These are phyloP conservation scores for Zonitis immaculata DNA, from an alignment of 2,888 invertebrate species.

Conservation along the genomic window DNA sequence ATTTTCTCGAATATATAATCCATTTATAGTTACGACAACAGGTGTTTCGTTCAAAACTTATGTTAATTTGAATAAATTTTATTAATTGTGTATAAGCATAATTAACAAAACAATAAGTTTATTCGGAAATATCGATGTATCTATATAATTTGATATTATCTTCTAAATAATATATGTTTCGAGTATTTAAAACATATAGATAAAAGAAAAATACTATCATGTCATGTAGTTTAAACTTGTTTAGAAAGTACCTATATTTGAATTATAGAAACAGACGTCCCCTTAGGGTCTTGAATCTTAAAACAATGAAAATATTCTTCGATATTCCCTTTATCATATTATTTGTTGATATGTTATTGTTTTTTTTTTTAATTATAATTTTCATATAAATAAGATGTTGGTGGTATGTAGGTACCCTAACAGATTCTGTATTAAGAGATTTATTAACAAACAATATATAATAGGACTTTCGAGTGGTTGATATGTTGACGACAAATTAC, in stretches of 20 bases:
- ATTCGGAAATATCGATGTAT: not conserved
- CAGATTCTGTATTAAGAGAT: not conserved
- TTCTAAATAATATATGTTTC: not conserved
- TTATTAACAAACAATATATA: not conserved
- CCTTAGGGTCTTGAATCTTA: not conserved
- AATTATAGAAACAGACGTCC: constrained; percentile 1
- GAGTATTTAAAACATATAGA: not conserved
- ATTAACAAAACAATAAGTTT: not conserved
- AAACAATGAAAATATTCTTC: not conserved
- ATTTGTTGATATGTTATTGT: not conserved
- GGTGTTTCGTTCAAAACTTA: not conserved
- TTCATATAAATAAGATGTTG: not conserved
- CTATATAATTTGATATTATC: constrained; percentile 1
- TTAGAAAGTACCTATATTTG: constrained; percentile 2
- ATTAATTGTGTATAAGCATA: no score
- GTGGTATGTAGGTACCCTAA: no score
- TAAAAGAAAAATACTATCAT: constrained; percentile 1
- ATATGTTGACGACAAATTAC: constrained; percentile 2
- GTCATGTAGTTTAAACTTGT: not conserved
- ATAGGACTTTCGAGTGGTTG: not conserved
- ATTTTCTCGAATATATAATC: no score
- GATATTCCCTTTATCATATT: not conserved
- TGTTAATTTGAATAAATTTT: not conserved
- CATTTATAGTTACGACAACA: not conserved
- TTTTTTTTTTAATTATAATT: no score